phyloP scores from a whole-genome alignment of 2,113 vertebrate species.

The Pterocles burchelli region DNA sequence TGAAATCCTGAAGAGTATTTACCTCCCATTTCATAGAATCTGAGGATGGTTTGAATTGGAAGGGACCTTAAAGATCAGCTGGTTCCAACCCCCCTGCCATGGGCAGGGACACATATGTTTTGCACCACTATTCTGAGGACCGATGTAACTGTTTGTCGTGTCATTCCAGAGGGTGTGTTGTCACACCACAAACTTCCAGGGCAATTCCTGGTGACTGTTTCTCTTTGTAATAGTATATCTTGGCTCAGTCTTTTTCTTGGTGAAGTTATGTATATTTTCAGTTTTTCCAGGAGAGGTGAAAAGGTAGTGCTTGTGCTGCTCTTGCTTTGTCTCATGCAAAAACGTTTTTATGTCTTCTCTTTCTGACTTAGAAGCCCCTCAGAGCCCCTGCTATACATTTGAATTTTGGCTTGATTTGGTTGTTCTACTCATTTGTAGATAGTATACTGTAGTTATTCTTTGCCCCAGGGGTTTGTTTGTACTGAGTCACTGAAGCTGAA shows the following conservation, averaged over 20 bases:
- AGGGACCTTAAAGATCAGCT: too few relatives aligned
- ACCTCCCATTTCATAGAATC: not conserved
- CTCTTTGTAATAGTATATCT: not conserved
- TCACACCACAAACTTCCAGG: not conserved
- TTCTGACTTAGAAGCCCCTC: not conserved
- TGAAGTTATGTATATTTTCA: not conserved
- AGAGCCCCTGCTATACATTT: not conserved
- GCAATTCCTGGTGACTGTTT: not conserved
- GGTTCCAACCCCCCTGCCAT: too few relatives aligned
- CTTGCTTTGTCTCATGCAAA: not conserved
- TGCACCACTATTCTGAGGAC: not conserved
- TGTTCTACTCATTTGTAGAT: slow-evolving; percentile 12
- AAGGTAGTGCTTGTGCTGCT: not conserved
- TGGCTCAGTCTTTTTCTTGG: not conserved
- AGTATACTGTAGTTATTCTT: slow-evolving; percentile 6
- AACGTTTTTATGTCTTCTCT: not conserved
- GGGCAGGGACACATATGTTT: not conserved
- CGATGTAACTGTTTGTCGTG: not conserved
- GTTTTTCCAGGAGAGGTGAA: not conserved
- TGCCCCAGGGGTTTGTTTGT: slow-evolving; percentile 23
- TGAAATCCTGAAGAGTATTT: not conserved
- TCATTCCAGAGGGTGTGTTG: not conserved
- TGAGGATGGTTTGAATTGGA: too few relatives aligned
- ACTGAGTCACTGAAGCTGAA: slow-evolving; percentile 41
- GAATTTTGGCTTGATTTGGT: slow-evolving; percentile 29